Conservation (phyloP, 2,888 invertebrate species). For the Oxystoma pomonae region DNA sequence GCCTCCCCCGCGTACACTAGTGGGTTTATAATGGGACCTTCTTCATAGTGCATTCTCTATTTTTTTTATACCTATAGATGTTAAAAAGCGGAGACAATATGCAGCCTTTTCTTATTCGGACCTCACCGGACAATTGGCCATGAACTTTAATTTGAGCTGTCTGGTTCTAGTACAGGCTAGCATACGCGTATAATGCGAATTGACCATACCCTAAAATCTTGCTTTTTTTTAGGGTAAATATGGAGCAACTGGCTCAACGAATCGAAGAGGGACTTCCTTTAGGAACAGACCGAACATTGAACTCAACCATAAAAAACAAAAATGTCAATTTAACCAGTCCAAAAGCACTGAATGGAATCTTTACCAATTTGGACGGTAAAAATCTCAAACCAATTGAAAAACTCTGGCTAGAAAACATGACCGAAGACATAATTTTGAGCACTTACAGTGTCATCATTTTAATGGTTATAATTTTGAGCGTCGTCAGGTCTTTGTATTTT, state of each 20-base stretch:
- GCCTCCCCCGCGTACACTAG: too few species aligned
- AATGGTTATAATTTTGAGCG: slow-evolving; percentile 43
- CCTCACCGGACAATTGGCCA: too few species aligned
- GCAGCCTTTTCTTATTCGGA: too few species aligned
- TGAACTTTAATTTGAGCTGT: too few species aligned
- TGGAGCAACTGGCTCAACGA: slow-evolving; percentile 24
- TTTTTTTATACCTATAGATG: too few species aligned
- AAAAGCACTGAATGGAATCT: not conserved
- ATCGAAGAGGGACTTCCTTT: not conserved
- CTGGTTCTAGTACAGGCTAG: too few species aligned
- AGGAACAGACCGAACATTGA: not conserved
- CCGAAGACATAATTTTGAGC: slow-evolving; percentile 40
- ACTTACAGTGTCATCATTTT: slow-evolving; percentile 31
- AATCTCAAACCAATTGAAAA: slow-evolving; percentile 4
- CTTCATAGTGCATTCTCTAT: too few species aligned
- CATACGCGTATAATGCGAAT: too few species aligned
- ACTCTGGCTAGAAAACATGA: slow-evolving; percentile 11
- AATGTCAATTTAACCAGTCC: not conserved
- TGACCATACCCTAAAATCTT: not conserved
- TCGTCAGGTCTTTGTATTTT: slow-evolving; percentile 50
- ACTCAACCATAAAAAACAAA: not conserved
- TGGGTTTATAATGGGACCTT: too few species aligned
- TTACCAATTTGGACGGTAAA: slow-evolving; percentile 4
- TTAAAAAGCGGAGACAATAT: too few species aligned
- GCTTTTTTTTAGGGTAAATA: slow-evolving; percentile 33